phyloP scores from a whole-genome alignment of 2,113 vertebrate genomes.

The Donacobius atricapilla region DNA sequence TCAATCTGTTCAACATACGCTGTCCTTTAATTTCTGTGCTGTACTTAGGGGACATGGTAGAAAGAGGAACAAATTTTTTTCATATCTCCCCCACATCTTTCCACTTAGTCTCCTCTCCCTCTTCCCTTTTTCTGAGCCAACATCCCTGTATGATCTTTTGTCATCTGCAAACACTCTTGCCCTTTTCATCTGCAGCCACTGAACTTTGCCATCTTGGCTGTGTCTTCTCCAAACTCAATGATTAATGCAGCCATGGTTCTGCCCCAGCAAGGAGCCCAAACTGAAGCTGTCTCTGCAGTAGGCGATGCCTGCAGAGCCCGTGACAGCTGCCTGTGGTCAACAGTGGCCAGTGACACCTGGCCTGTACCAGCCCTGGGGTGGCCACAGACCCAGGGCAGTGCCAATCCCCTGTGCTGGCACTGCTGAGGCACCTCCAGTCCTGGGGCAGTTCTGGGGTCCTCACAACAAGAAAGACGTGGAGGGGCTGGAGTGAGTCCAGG shows the following conservation, averaged over 20 bases:
- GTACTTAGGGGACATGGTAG: neutral
- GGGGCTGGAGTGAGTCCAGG: fast-evolving
- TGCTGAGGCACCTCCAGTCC: neutral
- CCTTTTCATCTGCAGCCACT: neutral
- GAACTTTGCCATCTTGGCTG: neutral
- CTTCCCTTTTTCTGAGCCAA: constrained; percentile 16
- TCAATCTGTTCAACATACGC: neutral
- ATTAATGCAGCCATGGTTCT: neutral
- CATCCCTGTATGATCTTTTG: neutral
- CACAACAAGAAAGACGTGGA: fast-evolving
- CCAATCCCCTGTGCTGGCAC: neutral
- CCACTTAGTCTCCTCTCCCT: constrained; percentile 7
- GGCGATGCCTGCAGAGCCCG: neutral
- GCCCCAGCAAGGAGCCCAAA: neutral
- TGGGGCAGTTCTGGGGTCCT: neutral
- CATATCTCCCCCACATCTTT: neutral
- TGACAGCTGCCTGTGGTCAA: neutral
- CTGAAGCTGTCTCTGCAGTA: neutral
- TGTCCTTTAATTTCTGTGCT: neutral
- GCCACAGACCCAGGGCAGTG: neutral
- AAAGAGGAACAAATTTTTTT: constrained; percentile 19
- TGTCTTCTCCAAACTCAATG: neutral
- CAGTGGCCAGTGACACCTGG: neutral
- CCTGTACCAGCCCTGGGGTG: neutral
- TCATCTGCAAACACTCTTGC: neutral